Evolutionary conservation across 2,113 vertebrate genomes (phyloP), one percentile per base, ranked within the genome.

Genomic region (Pogona vitticeps): DNA sequence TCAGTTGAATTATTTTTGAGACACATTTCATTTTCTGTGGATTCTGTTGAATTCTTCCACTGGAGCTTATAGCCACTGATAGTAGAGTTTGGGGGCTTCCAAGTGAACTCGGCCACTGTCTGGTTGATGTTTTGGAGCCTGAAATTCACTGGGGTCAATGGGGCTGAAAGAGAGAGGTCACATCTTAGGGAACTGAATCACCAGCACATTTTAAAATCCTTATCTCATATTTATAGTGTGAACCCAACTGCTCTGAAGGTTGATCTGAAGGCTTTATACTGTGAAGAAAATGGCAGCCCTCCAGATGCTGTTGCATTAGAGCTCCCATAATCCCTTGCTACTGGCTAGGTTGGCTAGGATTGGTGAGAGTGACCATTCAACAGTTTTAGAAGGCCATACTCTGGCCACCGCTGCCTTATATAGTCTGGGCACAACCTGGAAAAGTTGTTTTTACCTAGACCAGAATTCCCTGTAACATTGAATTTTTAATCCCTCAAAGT

Each of bases 1-100:
- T 31, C 6, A 1, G 17, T n/a, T 6, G 38, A 42, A n/a, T 31
- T 0, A 0, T 18, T n/a, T 20, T 3, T 2, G 10, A 46, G 42
- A 18, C 9, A 40, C 1, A 2, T 23, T 31, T 28, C 2, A 0
- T n/a, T 40, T 72, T 59, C 28, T 10, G 20, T 28, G 21, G 31
- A 42, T 13, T 72, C 9, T 0, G 10, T 38, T 5, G 2, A 21
- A 18, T 18, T 15, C 31, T 42, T 46, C 85, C 40, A 40, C 40
- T 42, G 46, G 7, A 90, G 85, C 68, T 42, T 14, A 58, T 80
- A 58, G n/a, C 33, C 36, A 36, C 7, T 84, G 80, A 56, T 63
- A 28, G 20, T 18, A 2, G 88, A 58, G 31, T 28, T n/a, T 10
- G 42, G 71, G 12, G 1, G 40, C 68, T 2, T 23, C 67, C 58